Evolutionary conservation across 2,888 invertebrate genomes (phyloP).

Genomic region (Zygothrica quintamaculata): DNA sequence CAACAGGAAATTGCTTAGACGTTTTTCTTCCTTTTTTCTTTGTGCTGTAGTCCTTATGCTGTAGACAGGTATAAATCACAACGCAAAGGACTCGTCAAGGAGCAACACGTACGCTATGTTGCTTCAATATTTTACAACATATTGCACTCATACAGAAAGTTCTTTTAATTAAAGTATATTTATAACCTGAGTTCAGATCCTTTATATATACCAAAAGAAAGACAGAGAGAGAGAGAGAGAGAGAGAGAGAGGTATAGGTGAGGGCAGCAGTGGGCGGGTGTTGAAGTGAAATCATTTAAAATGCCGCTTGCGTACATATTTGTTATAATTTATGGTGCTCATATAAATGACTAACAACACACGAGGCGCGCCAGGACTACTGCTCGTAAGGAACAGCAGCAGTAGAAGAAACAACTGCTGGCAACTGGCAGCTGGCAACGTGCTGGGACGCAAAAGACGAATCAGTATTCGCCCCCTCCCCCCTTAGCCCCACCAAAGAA

Average conservation of each 20-base stretch:
- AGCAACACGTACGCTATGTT: conserved; percentile 47
- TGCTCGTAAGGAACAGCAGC: conserved; percentile 9
- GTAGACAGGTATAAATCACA: conserved; percentile 51
- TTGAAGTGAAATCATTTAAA: conserved; percentile 74
- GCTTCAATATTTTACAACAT: conserved; percentile 74
- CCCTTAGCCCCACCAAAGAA: too few relatives aligned
- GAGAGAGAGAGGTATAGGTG: not conserved
- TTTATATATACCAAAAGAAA: not conserved
- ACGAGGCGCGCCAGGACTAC: conserved; percentile 39
- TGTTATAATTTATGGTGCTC: conserved; percentile 79
- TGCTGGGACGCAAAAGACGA: conserved; percentile 16
- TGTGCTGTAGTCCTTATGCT: conserved; percentile 16
- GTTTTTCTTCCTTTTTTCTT: too few relatives aligned
- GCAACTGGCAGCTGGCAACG: conserved; percentile 47
- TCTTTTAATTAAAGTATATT: conserved; percentile 79
- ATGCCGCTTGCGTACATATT: conserved; percentile 79
- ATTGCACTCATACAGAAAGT: conserved; percentile 60
- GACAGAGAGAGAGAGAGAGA: not conserved
- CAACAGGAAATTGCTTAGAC: conserved; percentile 40
- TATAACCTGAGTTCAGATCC: conserved; percentile 55
- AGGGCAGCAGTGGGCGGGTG: not conserved
- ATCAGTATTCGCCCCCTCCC: too few relatives aligned
- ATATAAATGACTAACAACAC: conserved; percentile 80
- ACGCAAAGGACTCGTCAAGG: conserved; percentile 27
- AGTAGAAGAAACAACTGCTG: conserved; percentile 1